These are phyloP conservation scores for Enteromius treurensis DNA, from an alignment of 2,797 vertebrate species.

Conservation along the genomic window DNA sequence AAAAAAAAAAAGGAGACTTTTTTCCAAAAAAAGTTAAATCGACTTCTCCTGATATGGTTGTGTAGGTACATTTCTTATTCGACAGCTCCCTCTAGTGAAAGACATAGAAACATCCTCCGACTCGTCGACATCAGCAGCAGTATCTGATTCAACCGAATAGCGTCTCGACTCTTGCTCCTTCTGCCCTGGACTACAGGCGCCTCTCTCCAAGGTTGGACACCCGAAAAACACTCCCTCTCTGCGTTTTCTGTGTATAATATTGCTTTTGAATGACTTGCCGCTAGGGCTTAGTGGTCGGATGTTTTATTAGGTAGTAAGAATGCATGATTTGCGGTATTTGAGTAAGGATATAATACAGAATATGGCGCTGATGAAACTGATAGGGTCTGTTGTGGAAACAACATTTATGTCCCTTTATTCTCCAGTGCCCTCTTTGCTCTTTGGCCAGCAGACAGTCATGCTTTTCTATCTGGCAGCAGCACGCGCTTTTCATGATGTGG, in stretches of 20 bases:
- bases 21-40: not conserved
- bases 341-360: slow-evolving; percentile 18
- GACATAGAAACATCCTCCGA: not conserved
- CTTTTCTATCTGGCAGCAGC: not conserved
- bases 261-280: not conserved
- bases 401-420: not conserved
- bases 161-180: slow-evolving; percentile 6
- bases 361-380: slow-evolving; percentile 30
- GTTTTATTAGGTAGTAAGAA: not conserved
- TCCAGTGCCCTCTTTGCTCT: not conserved
- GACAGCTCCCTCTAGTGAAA: slow-evolving; percentile 33
- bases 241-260: not conserved
- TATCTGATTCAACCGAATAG: slow-evolving; percentile 26
- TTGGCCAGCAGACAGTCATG: not conserved
- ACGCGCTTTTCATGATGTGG: not conserved
- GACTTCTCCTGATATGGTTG: not conserved
- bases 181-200: slow-evolving; percentile 25
- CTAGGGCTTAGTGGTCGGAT: not conserved
- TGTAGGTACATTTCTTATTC: not conserved
- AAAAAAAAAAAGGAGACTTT: not conserved
- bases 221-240: slow-evolving; percentile 7
- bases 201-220: slow-evolving; percentile 48
- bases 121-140: slow-evolving; percentile 56
- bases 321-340: slow-evolving; percentile 5
- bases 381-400: not conserved